Evolutionary conservation across 2,888 invertebrate species (phyloP).

Genomic region (Phymatocera aterrima): DNA sequence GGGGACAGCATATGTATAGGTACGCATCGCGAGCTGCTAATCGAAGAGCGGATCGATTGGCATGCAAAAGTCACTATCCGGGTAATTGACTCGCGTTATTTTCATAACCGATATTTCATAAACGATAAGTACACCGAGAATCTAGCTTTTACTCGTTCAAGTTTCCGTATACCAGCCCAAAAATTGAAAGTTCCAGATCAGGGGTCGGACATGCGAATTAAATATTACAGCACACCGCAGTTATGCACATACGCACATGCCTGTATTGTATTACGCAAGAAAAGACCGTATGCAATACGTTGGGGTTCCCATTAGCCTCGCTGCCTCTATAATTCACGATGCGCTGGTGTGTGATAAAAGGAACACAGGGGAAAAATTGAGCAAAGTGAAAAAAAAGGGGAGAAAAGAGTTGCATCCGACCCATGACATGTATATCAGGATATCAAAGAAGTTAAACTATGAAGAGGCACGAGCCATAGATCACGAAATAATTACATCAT

Average conservation of each 20-base stretch:
- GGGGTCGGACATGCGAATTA: not conserved
- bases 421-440: not conserved
- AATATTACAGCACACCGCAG: not conserved
- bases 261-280: not conserved
- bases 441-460: not conserved
- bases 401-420: not conserved
- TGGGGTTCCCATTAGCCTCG: not conserved
- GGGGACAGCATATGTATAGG: too few relatives aligned
- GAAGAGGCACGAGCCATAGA: not conserved
- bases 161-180: not conserved
- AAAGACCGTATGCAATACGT: not conserved
- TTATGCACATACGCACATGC: not conserved
- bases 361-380: too few relatives aligned
- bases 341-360: not conserved
- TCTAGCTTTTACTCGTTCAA: too few relatives aligned
- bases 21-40: not conserved
- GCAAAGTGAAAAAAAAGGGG: too few relatives aligned
- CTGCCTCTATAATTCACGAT: too few relatives aligned
- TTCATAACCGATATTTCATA: not conserved
- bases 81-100: not conserved
- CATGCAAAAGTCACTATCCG: not conserved
- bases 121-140: not conserved
- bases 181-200: not conserved
- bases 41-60: not conserved
- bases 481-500: constrained; percentile 8